Conservation (phyloP, 2,113 vertebrate genomes). For the Salminus brasiliensis region DNA sequence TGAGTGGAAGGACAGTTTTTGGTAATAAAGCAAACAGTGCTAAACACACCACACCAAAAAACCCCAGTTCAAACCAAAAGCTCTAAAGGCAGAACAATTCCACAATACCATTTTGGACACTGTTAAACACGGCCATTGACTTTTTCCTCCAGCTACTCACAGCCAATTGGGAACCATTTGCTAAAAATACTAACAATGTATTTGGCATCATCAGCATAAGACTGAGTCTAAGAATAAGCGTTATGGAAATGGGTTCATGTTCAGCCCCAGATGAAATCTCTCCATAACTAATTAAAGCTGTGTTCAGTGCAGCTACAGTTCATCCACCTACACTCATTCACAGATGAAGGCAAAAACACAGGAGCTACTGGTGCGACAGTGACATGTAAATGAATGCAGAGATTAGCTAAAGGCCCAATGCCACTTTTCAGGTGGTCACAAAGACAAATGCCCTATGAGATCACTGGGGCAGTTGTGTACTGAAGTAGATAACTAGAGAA, state of each 20-base stretch:
- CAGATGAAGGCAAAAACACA: too few species aligned
- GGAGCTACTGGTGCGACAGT: too few species aligned
- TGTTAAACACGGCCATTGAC: too few species aligned
- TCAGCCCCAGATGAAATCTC: too few species aligned
- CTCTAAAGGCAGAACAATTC: neutral
- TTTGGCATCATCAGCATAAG: neutral
- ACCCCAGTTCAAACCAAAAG: neutral
- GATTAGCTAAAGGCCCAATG: too few species aligned
- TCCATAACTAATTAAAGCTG: neutral
- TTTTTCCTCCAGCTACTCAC: too few species aligned
- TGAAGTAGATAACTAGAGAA: neutral
- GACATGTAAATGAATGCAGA: too few species aligned
- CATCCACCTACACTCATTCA: too few species aligned
- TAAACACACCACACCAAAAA: neutral
- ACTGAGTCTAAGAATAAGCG: neutral
- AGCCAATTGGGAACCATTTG: neutral
- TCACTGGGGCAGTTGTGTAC: too few species aligned
- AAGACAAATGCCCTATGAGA: too few species aligned
- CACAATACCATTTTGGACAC: neutral
- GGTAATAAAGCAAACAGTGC: neutral
- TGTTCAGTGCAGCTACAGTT: too few species aligned
- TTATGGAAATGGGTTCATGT: neutral
- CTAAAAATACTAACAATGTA: neutral
- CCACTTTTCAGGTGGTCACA: too few species aligned
- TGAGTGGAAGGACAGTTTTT: neutral